Evolutionary conservation across 2,888 invertebrate species (phyloP).

Genomic region (Drosophila demipolita): DNA sequence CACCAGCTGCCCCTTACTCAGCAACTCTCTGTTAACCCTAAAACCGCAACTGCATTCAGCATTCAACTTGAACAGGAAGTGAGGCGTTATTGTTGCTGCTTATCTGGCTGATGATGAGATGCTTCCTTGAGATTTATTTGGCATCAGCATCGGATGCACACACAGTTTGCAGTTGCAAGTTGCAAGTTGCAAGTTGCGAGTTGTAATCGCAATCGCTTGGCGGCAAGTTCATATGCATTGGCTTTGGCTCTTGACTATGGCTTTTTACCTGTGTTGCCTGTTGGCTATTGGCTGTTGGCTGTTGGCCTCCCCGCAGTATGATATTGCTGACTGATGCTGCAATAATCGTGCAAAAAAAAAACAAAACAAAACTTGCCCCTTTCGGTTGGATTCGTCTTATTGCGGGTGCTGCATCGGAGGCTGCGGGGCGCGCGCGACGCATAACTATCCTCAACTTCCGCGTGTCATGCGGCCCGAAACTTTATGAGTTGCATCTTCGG

Average conservation of each 20-base stretch:
- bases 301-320: slow-evolving; percentile 49
- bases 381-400: slow-evolving; percentile 27
- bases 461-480: slow-evolving; percentile 60
- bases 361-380: slow-evolving; percentile 28
- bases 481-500: slow-evolving; percentile 78
- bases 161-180: slow-evolving; percentile 24
- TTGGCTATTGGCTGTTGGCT: slow-evolving; percentile 65
- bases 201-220: slow-evolving; percentile 9
- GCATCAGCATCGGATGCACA: slow-evolving; percentile 65
- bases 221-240: slow-evolving; percentile 64
- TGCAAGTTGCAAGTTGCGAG: slow-evolving; percentile 11
- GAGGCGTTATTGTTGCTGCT: slow-evolving; percentile 73
- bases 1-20: not conserved
- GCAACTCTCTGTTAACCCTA: slow-evolving; percentile 23
- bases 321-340: slow-evolving; percentile 30
- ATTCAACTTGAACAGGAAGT: slow-evolving; percentile 77
- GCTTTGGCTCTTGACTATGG: slow-evolving; percentile 63
- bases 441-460: slow-evolving; percentile 83
- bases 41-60: slow-evolving; percentile 58
- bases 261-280: slow-evolving; percentile 19
- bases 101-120: slow-evolving; percentile 67
- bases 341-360: slow-evolving; percentile 49
- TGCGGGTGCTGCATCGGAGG: slow-evolving; percentile 9
- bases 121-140: slow-evolving; percentile 84
- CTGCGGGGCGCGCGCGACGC: not conserved